A percentile compares a stretch with the other conserved stretches of the same genome.
These are phyloP conservation scores for Dusona sp. DNA, from an alignment of 2,888 invertebrate species.

Conservation along the genomic window DNA sequence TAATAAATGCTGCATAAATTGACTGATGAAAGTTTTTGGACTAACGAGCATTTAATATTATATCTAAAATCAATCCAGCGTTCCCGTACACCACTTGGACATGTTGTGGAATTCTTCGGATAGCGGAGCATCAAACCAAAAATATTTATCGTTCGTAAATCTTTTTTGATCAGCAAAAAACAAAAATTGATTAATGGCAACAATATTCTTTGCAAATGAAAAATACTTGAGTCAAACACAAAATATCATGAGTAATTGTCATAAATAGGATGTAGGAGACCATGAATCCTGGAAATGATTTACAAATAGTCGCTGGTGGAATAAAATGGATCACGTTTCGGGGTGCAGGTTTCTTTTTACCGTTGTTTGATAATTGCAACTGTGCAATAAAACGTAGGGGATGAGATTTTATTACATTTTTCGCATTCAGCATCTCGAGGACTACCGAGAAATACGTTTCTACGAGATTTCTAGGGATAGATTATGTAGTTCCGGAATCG, in stretches of 20 bases:
- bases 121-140: too few species aligned
- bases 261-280: not conserved
- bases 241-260: not conserved
- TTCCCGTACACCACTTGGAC: too few species aligned
- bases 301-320: not conserved
- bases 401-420: not conserved
- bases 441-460: conserved; percentile 18
- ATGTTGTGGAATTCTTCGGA: too few species aligned
- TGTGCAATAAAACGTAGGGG: conserved; percentile 1
- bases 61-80: too few species aligned
- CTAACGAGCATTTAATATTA: too few species aligned
- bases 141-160: too few species aligned
- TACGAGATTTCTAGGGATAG: conserved; percentile 16
- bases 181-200: too few species aligned
- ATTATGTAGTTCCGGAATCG: conserved; percentile 20
- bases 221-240: not conserved
- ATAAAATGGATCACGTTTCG: not conserved
- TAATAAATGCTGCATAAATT: not conserved
- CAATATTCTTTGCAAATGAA: too few species aligned
- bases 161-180: too few species aligned
- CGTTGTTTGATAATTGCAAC: conserved; percentile 2
- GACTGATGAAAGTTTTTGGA: too few species aligned
- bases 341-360: not conserved
- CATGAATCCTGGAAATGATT: not conserved
- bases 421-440: not conserved